A percentile compares a stretch with the other conserved stretches of the same genome.
These are phyloP conservation scores for Talpa occidentalis DNA, from an alignment of 2,113 vertebrate genomes.

Conservation along the genomic window DNA sequence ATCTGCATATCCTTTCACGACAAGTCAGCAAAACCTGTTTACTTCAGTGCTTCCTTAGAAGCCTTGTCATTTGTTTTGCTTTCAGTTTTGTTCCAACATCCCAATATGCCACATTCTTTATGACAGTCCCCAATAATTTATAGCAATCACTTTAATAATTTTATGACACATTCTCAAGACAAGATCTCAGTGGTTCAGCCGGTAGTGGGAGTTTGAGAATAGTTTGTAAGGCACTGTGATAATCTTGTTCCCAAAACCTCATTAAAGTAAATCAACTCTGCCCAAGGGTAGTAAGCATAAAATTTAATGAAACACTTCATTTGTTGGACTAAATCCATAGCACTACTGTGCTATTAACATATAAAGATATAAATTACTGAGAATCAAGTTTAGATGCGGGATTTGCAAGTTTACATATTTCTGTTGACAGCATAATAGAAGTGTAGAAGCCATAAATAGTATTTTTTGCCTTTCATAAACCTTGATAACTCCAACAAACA, in stretches of 20 bases:
- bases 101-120: background rate
- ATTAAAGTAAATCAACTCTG: background rate
- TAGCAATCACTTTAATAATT: constrained; percentile 47
- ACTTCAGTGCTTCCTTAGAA: background rate
- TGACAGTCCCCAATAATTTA: constrained; percentile 11
- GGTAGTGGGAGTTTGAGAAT: constrained; percentile 32
- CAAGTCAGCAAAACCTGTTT: background rate
- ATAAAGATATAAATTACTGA: constrained; percentile 51
- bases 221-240: constrained; percentile 14
- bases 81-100: constrained; percentile 8
- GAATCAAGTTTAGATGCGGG: constrained; percentile 60
- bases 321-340: constrained; percentile 46
- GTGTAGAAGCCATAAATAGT: constrained; percentile 33
- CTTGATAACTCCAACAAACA: constrained; percentile 40
- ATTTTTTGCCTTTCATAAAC: constrained; percentile 51
- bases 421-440: constrained; percentile 61
- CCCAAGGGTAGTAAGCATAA: background rate
- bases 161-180: constrained; percentile 18
- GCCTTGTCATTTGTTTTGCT: constrained; percentile 21
- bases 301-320: constrained; percentile 55
- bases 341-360: constrained; percentile 45
- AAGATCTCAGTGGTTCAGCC: background rate
- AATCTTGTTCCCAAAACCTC: constrained; percentile 51
- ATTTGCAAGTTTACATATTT: constrained; percentile 67
- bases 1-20: background rate